Base-by-base conservation (phyloP, 2,113 vertebrate species). In the human region DNA sequence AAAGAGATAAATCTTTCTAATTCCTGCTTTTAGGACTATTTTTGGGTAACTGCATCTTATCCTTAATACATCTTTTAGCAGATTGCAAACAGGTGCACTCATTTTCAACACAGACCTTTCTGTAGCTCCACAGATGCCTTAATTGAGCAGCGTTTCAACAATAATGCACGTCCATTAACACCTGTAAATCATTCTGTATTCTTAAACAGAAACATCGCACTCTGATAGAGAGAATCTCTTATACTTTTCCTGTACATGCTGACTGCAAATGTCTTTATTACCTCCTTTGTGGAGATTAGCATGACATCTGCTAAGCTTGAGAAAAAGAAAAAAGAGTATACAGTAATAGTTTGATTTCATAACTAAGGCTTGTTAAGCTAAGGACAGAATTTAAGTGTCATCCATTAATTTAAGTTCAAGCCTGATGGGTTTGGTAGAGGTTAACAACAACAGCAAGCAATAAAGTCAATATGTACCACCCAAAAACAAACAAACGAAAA, bases 131-230 rank as follows among this genome's bases (percentile, higher is more conserved):
- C 59, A 97, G 92, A 96, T 97, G 97, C 78, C 81, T 96, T 97
- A 90, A 94, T 90, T 90, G 68, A 84, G 75, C 85, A 92, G 17
- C 75, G 45, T 93, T 98, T 98, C 89, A 97, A 96, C 96, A 97
- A 93, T 78, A 97, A 92, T 89, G 83, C n/a, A 88, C 84, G 86
- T 90, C 59, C 88, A 94, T 97, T 96, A 95, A 91, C 96, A 98
- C 89, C 97, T 98, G 98, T 94, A 96, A 96, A 95, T 97, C 92
- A 98, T 89, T 88, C 80, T 81, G 40, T 96, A 97, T 96, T 98
- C 97, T 94, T 93, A 94, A 96, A 82, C n/a, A 90, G 80, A 97
- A 90, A 87, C 90, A 98, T 96, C 86, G 82, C 76, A 96, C 94
- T 97, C 72, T n/a, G 86, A 75, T 88, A 97, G 76, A 84, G 93